These are phyloP conservation scores for Heliothis subflexa DNA, from an alignment of 1,140 invertebrate genomes.

Conservation along the genomic window DNA sequence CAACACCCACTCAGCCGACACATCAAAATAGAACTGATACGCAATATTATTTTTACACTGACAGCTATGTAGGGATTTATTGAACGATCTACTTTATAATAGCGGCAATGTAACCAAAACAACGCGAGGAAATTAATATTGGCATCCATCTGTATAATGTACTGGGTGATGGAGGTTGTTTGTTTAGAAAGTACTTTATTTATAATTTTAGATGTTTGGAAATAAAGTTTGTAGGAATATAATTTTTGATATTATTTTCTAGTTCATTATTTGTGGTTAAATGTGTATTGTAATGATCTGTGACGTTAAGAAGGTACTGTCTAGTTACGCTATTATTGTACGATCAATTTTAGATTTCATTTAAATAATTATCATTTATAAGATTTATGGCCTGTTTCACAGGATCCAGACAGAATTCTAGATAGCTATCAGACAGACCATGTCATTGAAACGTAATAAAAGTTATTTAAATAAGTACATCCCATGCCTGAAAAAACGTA, in stretches of 20 bases:
- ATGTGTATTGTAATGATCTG: too few relatives aligned
- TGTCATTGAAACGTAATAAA: too few relatives aligned
- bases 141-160: conserved; percentile 18
- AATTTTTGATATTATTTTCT: too few relatives aligned
- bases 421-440: too few relatives aligned
- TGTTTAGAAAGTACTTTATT: not conserved
- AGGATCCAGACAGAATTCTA: too few relatives aligned
- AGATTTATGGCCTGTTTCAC: too few relatives aligned
- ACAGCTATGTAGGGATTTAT: conserved; percentile 54
- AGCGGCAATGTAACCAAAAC: conserved; percentile 44
- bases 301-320: too few relatives aligned
- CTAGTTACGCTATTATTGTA: too few relatives aligned
- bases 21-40: conserved; percentile 65
- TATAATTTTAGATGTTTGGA: not conserved
- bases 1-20: conserved; percentile 60
- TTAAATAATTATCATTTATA: too few relatives aligned
- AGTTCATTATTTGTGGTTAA: too few relatives aligned
- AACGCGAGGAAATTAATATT: conserved; percentile 44
- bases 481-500: not conserved
- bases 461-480: too few relatives aligned
- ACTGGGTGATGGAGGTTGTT: not conserved
- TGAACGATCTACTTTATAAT: conserved; percentile 50
- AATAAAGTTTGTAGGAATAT: not conserved
- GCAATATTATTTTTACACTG: conserved; percentile 65
- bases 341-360: too few relatives aligned